Conservation (phyloP, 2,888 invertebrate genomes). For the Drepana falcataria region DNA sequence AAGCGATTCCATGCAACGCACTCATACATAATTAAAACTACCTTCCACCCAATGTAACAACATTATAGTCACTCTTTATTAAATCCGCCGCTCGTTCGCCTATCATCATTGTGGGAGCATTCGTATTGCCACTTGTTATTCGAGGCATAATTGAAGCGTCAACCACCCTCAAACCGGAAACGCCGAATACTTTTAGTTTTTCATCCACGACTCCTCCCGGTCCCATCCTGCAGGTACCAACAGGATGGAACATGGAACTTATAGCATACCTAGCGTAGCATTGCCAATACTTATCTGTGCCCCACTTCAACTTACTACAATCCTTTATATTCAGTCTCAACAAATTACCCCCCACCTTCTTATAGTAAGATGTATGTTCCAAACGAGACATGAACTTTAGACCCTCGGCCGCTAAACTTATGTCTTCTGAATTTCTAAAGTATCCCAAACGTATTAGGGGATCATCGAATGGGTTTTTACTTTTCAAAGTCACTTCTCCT, state of each 20-base stretch:
- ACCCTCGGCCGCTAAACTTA: constrained; percentile 36
- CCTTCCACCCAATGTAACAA: background rate
- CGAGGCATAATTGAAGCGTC: constrained; percentile 63
- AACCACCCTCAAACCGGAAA: constrained; percentile 46
- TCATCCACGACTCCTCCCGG: constrained; percentile 55
- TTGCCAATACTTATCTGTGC: constrained; percentile 80
- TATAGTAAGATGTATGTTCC: constrained; percentile 45
- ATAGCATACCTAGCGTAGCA: constrained; percentile 79
- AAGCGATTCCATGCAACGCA: background rate
- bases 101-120: constrained; percentile 64
- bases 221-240: constrained; percentile 67
- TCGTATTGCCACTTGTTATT: constrained; percentile 60
- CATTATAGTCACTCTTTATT: constrained; percentile 48
- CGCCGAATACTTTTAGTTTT: constrained; percentile 44
- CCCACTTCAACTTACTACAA: constrained; percentile 69
- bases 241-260: constrained; percentile 80
- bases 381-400: constrained; percentile 42
- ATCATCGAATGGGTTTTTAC: constrained; percentile 44
- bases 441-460: constrained; percentile 54
- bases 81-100: constrained; percentile 65
- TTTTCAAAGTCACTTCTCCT: constrained; percentile 49
- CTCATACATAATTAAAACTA: background rate
- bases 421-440: constrained; percentile 42
- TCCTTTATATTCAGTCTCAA: constrained; percentile 57
- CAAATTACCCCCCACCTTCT: constrained; percentile 34